phyloP scores from a whole-genome alignment of 1,140 invertebrate species.

The Drosophila mayri region DNA sequence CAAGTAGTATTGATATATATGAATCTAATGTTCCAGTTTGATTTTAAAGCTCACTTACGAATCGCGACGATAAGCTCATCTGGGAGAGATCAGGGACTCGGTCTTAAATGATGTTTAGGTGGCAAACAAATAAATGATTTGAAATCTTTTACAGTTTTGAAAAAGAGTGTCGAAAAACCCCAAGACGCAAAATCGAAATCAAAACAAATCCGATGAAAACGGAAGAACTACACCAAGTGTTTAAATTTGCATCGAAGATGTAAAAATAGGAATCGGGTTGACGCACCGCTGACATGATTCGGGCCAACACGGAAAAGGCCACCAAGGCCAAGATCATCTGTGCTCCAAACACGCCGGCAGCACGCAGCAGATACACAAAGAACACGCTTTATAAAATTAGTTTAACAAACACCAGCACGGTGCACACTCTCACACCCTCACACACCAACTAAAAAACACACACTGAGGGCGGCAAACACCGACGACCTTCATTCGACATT shows the following conservation, averaged over 20 bases:
- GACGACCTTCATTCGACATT: conserved; percentile 81
- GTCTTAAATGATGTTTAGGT: no score
- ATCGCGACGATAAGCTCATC: no score
- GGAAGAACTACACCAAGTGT: conserved; percentile 2
- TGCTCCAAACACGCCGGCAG: conserved; percentile 53
- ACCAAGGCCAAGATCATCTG: conserved; percentile 58
- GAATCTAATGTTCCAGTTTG: neutral
- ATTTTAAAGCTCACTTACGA: no score
- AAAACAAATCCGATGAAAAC: conserved; percentile 15
- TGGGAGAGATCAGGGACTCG: no score
- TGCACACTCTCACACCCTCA: conserved; percentile 3
- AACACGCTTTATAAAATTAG: conserved; percentile 65
- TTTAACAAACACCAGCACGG: conserved; percentile 40
- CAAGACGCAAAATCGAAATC: neutral
- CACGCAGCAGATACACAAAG: conserved; percentile 53
- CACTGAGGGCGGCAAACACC: conserved; percentile 42
- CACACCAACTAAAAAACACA: conserved; percentile 16
- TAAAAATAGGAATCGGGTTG: conserved; percentile 1
- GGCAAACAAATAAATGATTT: no score
- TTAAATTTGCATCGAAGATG: conserved; percentile 8
- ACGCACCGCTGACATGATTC: neutral
- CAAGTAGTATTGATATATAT: neutral
- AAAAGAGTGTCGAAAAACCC: neutral
- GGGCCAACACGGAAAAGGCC: conserved; percentile 41
- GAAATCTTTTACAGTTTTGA: neutral